Evolutionary conservation across 2,113 vertebrate genomes (phyloP).

Genomic region (Poecilia latipinna): DNA sequence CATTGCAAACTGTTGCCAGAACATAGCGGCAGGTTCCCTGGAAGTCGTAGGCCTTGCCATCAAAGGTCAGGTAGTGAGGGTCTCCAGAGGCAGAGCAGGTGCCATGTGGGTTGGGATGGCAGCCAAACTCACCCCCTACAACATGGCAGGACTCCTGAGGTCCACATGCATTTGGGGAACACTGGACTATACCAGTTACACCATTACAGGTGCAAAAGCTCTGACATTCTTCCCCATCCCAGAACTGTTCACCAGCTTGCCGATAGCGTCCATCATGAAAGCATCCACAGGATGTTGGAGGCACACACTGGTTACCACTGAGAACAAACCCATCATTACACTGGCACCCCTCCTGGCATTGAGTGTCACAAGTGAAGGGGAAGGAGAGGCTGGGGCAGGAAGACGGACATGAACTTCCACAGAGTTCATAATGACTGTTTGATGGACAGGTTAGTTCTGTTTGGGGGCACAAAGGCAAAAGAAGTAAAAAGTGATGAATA

Average conservation of each 20-base stretch:
- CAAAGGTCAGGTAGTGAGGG: constrained; percentile 74
- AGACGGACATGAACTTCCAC: constrained; percentile 68
- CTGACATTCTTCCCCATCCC: constrained; percentile 49
- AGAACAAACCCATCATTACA: constrained; percentile 71
- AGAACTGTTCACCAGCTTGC: constrained; percentile 58
- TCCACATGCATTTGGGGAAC: constrained; percentile 26
- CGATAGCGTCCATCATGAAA: constrained; percentile 65
- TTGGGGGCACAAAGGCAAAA: neutral
- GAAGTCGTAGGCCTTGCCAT: constrained; percentile 57
- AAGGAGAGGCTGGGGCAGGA: constrained; percentile 74
- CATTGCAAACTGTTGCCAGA: constrained; percentile 53
- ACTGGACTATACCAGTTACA: neutral
- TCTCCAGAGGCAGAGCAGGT: constrained; percentile 67
- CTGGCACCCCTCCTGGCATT: constrained; percentile 76
- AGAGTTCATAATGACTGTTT: constrained; percentile 72
- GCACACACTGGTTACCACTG: constrained; percentile 69
- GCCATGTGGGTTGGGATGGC: constrained; percentile 55
- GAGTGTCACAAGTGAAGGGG: constrained; percentile 61
- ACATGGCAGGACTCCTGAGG: constrained; percentile 63
- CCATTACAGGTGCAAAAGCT: constrained; percentile 50
- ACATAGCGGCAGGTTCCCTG: constrained; percentile 71
- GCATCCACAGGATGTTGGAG: constrained; percentile 70
- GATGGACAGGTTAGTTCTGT: constrained; percentile 60
- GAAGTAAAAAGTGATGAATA: rapidly evolving
- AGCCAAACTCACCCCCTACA: constrained; percentile 57